Conservation (phyloP, 2,113 vertebrate species). For the Xiphorhynchus elegans region DNA sequence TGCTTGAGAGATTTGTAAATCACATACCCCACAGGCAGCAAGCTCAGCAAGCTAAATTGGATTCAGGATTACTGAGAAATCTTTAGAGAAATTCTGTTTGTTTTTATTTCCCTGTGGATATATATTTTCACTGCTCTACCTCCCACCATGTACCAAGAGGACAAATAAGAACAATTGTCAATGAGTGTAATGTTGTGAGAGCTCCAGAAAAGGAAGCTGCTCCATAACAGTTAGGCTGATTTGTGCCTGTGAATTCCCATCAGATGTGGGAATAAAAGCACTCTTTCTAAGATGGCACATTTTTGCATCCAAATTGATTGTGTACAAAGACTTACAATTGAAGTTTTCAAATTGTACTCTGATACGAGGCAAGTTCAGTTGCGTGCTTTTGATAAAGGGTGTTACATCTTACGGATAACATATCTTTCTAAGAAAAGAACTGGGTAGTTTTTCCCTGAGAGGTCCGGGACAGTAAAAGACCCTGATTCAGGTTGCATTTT, state of each 20-base stretch:
- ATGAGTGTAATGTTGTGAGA: neutral
- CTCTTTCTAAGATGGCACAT: neutral
- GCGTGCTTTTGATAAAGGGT: neutral
- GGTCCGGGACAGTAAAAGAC: neutral
- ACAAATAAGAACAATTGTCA: neutral
- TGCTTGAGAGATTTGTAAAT: slow-evolving; percentile 31
- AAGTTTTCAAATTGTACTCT: neutral
- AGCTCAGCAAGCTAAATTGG: slow-evolving; percentile 5
- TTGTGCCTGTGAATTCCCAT: neutral
- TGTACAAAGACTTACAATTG: neutral
- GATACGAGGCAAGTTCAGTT: neutral
- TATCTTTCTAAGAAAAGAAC: neutral
- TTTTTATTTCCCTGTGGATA: slow-evolving; percentile 39
- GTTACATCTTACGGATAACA: rapidly evolving
- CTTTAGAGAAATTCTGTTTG: slow-evolving; percentile 20
- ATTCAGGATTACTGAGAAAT: slow-evolving; percentile 18
- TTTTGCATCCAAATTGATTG: neutral
- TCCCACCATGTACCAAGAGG: neutral
- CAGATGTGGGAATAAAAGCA: neutral
- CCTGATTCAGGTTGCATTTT: neutral
- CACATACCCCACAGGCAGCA: neutral
- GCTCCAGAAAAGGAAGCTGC: neutral
- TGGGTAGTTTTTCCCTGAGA: neutral
- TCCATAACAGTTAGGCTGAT: neutral
- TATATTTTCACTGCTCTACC: neutral